A percentile compares a stretch with the other conserved stretches of the same genome.
Conservation (phyloP, 2,113 vertebrate species). For the Capra hircus region DNA sequence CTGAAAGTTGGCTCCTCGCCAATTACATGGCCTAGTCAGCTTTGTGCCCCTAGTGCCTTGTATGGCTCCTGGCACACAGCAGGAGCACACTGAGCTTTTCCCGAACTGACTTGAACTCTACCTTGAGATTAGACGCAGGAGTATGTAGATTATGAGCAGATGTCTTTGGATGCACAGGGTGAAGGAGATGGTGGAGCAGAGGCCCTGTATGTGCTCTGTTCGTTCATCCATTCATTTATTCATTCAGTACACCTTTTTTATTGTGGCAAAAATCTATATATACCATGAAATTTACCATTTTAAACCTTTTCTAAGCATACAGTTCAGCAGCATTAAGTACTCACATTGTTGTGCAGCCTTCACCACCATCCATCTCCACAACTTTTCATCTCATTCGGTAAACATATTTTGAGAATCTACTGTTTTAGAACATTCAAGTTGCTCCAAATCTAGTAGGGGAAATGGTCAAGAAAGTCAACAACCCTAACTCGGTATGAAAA, state of each 20-base stretch:
- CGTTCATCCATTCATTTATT: not conserved
- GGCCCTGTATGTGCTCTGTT: not conserved
- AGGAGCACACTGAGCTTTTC: not conserved
- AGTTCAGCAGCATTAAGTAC: not conserved
- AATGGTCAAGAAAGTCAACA: not conserved
- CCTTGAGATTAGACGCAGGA: not conserved
- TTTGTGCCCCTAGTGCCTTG: not conserved
- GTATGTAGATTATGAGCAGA: not conserved
- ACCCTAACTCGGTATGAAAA: not conserved
- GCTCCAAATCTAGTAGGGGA: not conserved
- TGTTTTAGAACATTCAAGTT: not conserved
- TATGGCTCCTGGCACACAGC: not conserved
- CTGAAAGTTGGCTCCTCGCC: not conserved
- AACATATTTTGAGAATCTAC: not conserved
- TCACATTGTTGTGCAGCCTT: not conserved
- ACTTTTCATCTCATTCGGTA: not conserved
- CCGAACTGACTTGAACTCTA: not conserved
- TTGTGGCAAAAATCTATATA: not conserved
- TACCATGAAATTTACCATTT: not conserved
- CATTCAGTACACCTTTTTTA: not conserved
- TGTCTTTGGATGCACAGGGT: fast-evolving
- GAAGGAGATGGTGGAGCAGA: not conserved
- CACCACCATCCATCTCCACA: not conserved
- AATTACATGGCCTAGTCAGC: not conserved
- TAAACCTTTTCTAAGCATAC: not conserved